These are phyloP conservation scores for Siderastrea radians DNA, from an alignment of 92 coral and sea anemone species.

Conservation along the genomic window DNA sequence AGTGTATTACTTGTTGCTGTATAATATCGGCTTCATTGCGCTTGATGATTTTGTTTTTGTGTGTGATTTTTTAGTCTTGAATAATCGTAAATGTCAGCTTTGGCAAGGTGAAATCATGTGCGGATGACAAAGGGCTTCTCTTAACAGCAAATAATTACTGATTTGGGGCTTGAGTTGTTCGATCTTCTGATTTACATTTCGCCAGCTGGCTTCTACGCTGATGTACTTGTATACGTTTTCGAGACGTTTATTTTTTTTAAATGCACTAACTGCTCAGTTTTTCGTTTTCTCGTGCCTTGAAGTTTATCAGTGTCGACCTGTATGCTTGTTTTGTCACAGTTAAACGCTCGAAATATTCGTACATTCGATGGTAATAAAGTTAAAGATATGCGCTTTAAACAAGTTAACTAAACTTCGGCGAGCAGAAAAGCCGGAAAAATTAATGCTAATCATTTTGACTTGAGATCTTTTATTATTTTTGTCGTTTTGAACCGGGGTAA, in stretches of 20 bases:
- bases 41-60: conserved; percentile 19
- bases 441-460: conserved; percentile 6
- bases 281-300: conserved; percentile 1
- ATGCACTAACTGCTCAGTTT: conserved; percentile 31
- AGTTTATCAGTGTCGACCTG: neutral
- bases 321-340: neutral
- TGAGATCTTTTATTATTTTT: neutral
- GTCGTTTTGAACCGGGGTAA: neutral
- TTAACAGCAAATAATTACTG: neutral
- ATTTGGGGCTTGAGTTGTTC: neutral
- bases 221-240: neutral
- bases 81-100: neutral
- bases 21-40: conserved; percentile 1
- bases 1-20: conserved; percentile 51
- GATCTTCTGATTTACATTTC: conserved; percentile 4
- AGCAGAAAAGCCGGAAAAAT: conserved; percentile 10
- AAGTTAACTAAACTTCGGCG: conserved; percentile 26
- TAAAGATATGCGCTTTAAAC: conserved; percentile 16
- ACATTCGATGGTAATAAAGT: neutral
- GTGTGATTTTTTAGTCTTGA: neutral
- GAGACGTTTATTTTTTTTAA: conserved; percentile 5
- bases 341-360: neutral
- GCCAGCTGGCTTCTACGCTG: conserved; percentile 6
- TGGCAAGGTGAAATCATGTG: neutral
- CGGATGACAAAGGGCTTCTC: conserved; percentile 1